phyloP scores from a whole-genome alignment of 2,797 vertebrate genomes.

The Tangara arthus region DNA sequence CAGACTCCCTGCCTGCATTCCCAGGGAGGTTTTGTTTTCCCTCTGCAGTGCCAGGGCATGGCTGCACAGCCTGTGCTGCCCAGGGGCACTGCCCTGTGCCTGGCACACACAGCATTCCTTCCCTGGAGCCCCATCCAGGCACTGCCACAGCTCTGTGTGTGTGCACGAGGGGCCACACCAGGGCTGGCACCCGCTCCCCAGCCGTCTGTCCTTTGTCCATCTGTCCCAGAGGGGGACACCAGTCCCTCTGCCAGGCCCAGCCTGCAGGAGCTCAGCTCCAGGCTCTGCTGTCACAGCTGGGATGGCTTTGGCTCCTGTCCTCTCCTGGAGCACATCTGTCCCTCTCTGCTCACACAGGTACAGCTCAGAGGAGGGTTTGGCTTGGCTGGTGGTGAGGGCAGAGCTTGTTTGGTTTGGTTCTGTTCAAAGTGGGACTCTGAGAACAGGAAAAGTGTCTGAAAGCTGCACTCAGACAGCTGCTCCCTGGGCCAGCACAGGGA shows the following conservation, averaged over 20 bases:
- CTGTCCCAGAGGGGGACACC: background rate
- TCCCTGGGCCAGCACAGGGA: background rate
- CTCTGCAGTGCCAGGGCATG: background rate
- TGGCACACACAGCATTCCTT: too few species aligned
- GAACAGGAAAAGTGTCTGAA: background rate
- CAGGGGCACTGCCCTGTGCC: background rate
- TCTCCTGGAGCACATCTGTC: background rate
- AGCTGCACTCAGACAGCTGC: background rate
- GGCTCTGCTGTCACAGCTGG: background rate
- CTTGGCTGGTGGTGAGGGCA: background rate
- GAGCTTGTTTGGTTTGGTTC: background rate
- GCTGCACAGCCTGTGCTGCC: background rate
- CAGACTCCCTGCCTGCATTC: background rate
- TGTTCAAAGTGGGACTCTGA: background rate
- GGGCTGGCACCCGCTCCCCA: background rate
- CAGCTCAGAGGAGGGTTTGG: background rate
- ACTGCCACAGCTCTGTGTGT: accelerated
- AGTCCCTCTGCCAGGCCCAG: background rate
- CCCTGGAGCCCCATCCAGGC: background rate
- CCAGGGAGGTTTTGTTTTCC: background rate
- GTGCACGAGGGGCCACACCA: background rate
- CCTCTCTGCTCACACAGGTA: background rate
- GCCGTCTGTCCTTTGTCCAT: background rate
- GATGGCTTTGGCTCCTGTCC: background rate
- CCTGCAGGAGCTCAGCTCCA: background rate